Evolutionary conservation across 2,888 invertebrate genomes (phyloP).

Genomic region (Ommatoiulus sabulosus): DNA sequence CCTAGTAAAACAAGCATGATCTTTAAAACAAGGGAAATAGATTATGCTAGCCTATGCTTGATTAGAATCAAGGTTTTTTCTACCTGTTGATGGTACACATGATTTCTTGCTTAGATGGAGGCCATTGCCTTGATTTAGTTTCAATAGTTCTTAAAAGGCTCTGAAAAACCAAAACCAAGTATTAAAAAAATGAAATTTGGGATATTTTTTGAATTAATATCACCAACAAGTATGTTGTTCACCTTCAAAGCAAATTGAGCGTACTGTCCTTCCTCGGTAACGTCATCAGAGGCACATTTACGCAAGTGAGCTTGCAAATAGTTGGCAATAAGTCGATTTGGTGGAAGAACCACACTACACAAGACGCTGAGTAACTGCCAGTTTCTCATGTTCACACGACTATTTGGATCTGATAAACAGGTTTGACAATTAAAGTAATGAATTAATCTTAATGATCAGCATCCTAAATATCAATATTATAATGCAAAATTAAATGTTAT

Average conservation of each 20-base stretch:
- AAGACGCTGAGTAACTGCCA: slow-evolving; percentile 89
- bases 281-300: slow-evolving; percentile 86
- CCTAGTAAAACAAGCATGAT: slow-evolving; percentile 66
- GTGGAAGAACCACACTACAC: slow-evolving; percentile 86
- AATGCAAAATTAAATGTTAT: too few relatives aligned
- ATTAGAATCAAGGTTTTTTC: not conserved
- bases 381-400: slow-evolving; percentile 86
- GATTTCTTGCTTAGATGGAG: slow-evolving; percentile 92
- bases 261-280: slow-evolving; percentile 94
- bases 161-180: slow-evolving; percentile 66
- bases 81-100: slow-evolving; percentile 85
- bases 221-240: slow-evolving; percentile 57
- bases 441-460: not conserved
- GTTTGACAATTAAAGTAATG: not conserved
- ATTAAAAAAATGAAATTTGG: not conserved
- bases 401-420: slow-evolving; percentile 78
- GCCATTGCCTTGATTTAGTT: slow-evolving; percentile 83
- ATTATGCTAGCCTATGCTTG: not conserved
- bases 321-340: slow-evolving; percentile 85
- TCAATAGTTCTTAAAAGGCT: slow-evolving; percentile 79
- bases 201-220: not conserved
- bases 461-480: too few relatives aligned
- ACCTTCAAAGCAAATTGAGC: slow-evolving; percentile 92
- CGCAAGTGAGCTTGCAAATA: slow-evolving; percentile 90
- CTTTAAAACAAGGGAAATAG: not conserved